Conservation (phyloP, 2,797 vertebrate species). For the Onychomys torridus region DNA sequence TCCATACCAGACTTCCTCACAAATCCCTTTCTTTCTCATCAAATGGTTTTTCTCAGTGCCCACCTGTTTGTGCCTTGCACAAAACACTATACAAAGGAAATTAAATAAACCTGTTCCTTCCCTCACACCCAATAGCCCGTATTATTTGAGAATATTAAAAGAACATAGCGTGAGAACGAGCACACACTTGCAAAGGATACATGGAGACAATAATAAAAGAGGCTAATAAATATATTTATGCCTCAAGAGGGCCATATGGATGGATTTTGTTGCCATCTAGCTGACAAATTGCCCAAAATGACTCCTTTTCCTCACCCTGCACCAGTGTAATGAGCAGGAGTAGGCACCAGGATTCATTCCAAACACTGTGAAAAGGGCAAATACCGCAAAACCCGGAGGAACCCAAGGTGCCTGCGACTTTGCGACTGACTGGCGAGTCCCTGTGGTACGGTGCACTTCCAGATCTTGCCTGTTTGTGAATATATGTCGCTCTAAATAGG, state of each 20-base stretch:
- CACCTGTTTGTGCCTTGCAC: constrained; percentile 33
- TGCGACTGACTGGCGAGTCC: constrained; percentile 45
- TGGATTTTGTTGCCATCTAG: constrained; percentile 41
- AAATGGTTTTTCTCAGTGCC: constrained; percentile 22
- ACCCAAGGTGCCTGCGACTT: constrained; percentile 69
- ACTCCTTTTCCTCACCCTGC: constrained; percentile 54
- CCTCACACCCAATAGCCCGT: not conserved
- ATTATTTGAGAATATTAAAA: not conserved
- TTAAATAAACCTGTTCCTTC: constrained; percentile 8
- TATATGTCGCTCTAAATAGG: constrained; percentile 65
- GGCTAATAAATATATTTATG: constrained; percentile 57
- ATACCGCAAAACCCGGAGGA: not conserved
- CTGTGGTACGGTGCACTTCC: not conserved
- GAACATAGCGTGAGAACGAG: not conserved
- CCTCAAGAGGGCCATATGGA: constrained; percentile 41
- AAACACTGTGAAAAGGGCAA: constrained; percentile 55
- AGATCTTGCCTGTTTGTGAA: constrained; percentile 26
- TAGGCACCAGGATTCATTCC: constrained; percentile 8
- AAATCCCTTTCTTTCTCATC: constrained; percentile 11
- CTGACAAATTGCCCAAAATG: constrained; percentile 64
- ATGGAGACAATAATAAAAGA: constrained; percentile 30
- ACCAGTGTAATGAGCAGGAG: constrained; percentile 52
- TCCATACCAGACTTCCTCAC: constrained; percentile 4
- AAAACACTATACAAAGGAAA: not conserved
- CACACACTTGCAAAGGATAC: not conserved